Evolutionary conservation across 2,888 invertebrate genomes (phyloP).

Genomic region (Druceiella hillmani): DNA sequence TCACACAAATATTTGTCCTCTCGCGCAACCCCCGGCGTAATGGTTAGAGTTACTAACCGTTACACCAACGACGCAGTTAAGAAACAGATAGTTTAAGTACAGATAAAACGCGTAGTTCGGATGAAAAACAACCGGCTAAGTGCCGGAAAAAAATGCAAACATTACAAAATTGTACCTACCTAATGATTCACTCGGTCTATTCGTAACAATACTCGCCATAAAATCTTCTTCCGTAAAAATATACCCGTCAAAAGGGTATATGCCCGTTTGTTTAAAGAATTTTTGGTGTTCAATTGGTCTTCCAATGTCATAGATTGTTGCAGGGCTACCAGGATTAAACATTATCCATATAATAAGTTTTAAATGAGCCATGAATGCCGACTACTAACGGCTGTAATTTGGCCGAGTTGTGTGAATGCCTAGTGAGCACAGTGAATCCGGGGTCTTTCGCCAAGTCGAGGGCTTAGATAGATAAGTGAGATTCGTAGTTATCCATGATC

Average conservation of each 20-base stretch:
- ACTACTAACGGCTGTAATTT: constrained; percentile 32
- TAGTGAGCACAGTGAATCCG: constrained; percentile 31
- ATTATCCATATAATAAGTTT: constrained; percentile 27
- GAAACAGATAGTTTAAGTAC: too few relatives aligned
- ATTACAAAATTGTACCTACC: too few relatives aligned
- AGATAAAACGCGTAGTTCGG: too few relatives aligned
- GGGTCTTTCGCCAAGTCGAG: constrained; percentile 27
- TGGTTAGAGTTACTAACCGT: too few relatives aligned
- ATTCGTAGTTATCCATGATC: constrained; percentile 29
- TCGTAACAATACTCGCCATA: too few relatives aligned
- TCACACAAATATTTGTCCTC: too few relatives aligned
- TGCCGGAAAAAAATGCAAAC: too few relatives aligned
- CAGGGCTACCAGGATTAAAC: constrained; percentile 28
- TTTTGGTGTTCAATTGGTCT: constrained; percentile 19
- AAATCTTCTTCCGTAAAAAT: constrained; percentile 25
- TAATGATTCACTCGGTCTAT: too few relatives aligned
- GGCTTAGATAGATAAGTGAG: constrained; percentile 24
- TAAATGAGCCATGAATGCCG: constrained; percentile 30
- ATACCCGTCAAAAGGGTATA: constrained; percentile 25
- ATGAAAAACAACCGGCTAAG: too few relatives aligned
- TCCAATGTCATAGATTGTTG: constrained; percentile 29
- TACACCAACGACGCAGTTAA: too few relatives aligned
- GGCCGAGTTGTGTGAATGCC: constrained; percentile 32
- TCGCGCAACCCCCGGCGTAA: too few relatives aligned
- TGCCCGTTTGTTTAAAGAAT: constrained; percentile 23